These are phyloP conservation scores for Teleogryllus occipitalis DNA, from an alignment of 1,140 invertebrate species.

Conservation along the genomic window DNA sequence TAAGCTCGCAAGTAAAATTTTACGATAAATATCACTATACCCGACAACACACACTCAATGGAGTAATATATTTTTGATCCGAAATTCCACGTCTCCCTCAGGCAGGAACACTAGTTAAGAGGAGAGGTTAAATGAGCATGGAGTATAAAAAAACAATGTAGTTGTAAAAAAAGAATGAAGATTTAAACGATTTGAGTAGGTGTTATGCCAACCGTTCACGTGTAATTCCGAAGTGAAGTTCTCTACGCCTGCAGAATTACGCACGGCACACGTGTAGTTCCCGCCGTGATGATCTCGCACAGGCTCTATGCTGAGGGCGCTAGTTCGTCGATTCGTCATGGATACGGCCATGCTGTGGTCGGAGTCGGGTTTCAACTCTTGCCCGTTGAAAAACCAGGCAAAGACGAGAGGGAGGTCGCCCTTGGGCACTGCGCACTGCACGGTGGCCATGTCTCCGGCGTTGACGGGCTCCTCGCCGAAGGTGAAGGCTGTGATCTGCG, in stretches of 20 bases:
- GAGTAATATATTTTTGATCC: too few species aligned
- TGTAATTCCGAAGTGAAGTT: conserved; percentile 53
- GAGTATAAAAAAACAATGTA: not conserved
- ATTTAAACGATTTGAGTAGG: too few species aligned
- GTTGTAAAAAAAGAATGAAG: too few species aligned
- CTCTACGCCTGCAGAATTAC: conserved; percentile 55
- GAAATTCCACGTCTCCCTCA: too few species aligned
- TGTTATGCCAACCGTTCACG: conserved; percentile 26
- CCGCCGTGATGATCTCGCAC: conserved; percentile 64
- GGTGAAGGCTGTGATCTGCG: conserved; percentile 22
- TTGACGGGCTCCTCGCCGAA: conserved; percentile 23
- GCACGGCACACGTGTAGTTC: conserved; percentile 70
- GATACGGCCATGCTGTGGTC: not conserved
- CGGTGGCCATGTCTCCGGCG: conserved; percentile 37
- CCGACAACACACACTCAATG: too few species aligned
- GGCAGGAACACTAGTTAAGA: too few species aligned
- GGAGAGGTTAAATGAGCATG: not conserved
- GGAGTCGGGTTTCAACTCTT: conserved; percentile 30
- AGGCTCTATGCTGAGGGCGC: conserved; percentile 26
- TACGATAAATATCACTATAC: too few species aligned
- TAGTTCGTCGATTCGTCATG: conserved; percentile 21
- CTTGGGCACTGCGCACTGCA: conserved; percentile 32
- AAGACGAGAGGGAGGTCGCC: conserved; percentile 36
- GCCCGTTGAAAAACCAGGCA: conserved; percentile 33
- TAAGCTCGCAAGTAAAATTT: too few species aligned